Conservation (phyloP, 2,888 invertebrate genomes). For the Carcina quercana region DNA sequence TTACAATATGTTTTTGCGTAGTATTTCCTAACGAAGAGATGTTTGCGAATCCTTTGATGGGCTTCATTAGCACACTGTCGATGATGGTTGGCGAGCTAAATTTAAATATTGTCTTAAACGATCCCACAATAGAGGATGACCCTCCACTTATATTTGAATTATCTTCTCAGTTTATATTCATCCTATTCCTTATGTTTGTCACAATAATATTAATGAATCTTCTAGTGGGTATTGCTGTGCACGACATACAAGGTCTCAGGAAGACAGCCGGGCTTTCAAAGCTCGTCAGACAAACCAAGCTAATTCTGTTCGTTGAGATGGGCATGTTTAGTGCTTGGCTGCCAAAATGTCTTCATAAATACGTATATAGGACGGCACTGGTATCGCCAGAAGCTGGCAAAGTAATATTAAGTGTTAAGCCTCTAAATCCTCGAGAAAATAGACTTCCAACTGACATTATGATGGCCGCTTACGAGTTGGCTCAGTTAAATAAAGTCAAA, state of each 20-base stretch:
- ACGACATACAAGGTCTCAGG: constrained; percentile 88
- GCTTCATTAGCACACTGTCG: constrained; percentile 86
- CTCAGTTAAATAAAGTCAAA: constrained; percentile 62
- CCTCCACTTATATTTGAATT: constrained; percentile 83
- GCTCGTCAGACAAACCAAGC: constrained; percentile 86
- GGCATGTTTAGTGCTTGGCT: constrained; percentile 86
- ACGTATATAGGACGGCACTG: constrained; percentile 84
- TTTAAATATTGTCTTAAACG: constrained; percentile 82
- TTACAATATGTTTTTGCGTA: constrained; percentile 90
- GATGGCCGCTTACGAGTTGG: constrained; percentile 86
- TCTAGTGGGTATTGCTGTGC: constrained; percentile 89
- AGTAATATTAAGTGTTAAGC: constrained; percentile 87
- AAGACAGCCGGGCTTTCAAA: constrained; percentile 90
- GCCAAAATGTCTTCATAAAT: constrained; percentile 82
- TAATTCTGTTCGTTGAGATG: constrained; percentile 88
- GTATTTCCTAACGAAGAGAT: constrained; percentile 88
- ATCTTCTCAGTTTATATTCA: constrained; percentile 87
- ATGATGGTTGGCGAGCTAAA: constrained; percentile 94
- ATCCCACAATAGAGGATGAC: constrained; percentile 77
- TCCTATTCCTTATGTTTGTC: constrained; percentile 86
- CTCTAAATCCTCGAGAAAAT: constrained; percentile 87
- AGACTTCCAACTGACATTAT: constrained; percentile 85
- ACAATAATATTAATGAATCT: constrained; percentile 91
- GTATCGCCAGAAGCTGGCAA: constrained; percentile 88
- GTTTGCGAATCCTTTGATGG: constrained; percentile 88